Evolutionary conservation across 2,113 vertebrate species (phyloP).

Genomic region (Oryzias melastigma): DNA sequence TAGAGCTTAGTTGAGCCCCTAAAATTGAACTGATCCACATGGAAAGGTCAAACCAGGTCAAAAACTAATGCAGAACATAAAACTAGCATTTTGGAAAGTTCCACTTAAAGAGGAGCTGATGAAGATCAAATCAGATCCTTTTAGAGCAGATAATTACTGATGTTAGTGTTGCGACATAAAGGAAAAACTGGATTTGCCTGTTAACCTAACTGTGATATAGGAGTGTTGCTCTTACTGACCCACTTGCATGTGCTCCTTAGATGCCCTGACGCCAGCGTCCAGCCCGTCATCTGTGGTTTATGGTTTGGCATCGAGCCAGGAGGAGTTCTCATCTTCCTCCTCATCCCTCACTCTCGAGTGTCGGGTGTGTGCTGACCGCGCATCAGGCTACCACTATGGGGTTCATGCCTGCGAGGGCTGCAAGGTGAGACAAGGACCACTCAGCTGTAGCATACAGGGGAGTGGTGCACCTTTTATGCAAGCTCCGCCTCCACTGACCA

Average conservation of each 20-base stretch:
- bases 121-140: too few relatives aligned
- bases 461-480: neutral
- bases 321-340: slow-evolving; percentile 72
- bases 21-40: too few relatives aligned
- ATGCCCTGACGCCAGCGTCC: slow-evolving; percentile 90
- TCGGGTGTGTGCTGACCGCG: slow-evolving; percentile 93
- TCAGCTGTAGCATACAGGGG: neutral
- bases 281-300: slow-evolving; percentile 88
- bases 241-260: slow-evolving; percentile 60
- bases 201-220: neutral
- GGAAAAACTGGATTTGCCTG: slow-evolving; percentile 3
- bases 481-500: too few relatives aligned
- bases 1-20: too few relatives aligned
- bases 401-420: slow-evolving; percentile 98
- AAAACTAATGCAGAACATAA: too few relatives aligned
- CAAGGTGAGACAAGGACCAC: slow-evolving; percentile 81
- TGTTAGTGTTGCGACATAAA: too few relatives aligned
- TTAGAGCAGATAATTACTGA: too few relatives aligned
- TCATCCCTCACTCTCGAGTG: slow-evolving; percentile 89
- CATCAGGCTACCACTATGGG: slow-evolving; percentile 96
- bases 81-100: too few relatives aligned
- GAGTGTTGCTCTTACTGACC: neutral
- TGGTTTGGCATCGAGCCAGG: slow-evolving; percentile 66
- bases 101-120: too few relatives aligned
- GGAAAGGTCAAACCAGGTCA: too few relatives aligned